Evolutionary conservation across 2,113 vertebrate genomes (phyloP), one percentile per base, ranked within the genome.

Genomic region (Ia io): DNA sequence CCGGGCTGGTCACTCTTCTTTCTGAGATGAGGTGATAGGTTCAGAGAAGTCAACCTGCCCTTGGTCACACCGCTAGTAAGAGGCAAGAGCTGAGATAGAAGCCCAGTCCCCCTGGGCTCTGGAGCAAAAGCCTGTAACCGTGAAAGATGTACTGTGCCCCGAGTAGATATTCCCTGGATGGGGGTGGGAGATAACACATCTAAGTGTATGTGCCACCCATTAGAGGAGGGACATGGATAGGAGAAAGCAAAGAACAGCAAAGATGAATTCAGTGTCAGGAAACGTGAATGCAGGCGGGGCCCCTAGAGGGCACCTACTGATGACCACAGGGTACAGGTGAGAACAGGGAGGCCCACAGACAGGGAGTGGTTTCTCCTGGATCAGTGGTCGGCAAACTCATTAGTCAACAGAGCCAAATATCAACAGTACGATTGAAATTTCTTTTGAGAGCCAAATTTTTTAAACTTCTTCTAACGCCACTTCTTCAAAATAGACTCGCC

Each of bases 201-300:
- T 37, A 13, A 28, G 25, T 20, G 11, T 56, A 4, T 32, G 23
- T 44, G 35, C 40, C 17, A 2, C 5, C 51, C 4, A 2, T n/a
- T 59, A 47, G 42, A 47, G 35, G 1, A 47, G 37, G 14, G 88
- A 35, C 25, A 23, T 13, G 25, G 67, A 17, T 40, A 32, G 73
- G 51, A 82, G 40, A 90, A 86, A 73, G 25, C 12, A 20, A 79
- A 30, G 69, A 28, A 22, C 77, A 22, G 40, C 10, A 42, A 25
- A 69, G 40, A 82, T 59, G 35, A 69, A 32, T 6, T 30, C 7
- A 9, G 40, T 6, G 30, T 51, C 6, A 18, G 87, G 30, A 42
- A 42, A 70, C 0, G 0, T 53, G 40, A 4, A 3, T 3, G 30
- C 6, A 20, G 30, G 25, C 25, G 10, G 35, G 28, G 30, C 0